phyloP scores from a whole-genome alignment of 2,113 vertebrate species.

The Tylochromis polylepis region DNA sequence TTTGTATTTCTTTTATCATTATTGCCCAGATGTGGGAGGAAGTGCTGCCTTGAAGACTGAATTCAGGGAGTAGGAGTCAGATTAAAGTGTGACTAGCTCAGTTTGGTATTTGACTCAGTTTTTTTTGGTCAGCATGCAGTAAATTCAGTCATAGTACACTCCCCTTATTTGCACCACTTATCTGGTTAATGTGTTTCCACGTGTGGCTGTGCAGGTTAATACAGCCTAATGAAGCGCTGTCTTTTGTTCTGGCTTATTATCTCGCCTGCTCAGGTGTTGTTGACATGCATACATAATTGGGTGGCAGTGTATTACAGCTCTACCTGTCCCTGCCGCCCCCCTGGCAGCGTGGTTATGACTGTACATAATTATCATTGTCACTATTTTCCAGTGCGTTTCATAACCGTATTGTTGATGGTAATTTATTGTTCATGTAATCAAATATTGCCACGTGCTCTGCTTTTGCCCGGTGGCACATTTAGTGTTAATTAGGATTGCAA shows the following conservation, averaged over 20 bases:
- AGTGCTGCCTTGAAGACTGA: background rate
- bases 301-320: background rate
- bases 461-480: slow-evolving; percentile 67
- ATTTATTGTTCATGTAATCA: slow-evolving; percentile 79
- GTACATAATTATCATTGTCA: slow-evolving; percentile 66
- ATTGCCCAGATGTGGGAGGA: background rate
- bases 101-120: background rate
- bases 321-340: slow-evolving; percentile 36
- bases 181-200: background rate
- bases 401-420: slow-evolving; percentile 73
- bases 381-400: slow-evolving; percentile 47
- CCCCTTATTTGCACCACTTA: background rate
- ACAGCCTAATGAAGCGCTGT: background rate
- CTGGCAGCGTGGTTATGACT: slow-evolving; percentile 58
- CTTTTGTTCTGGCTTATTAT: background rate
- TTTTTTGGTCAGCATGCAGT: background rate
- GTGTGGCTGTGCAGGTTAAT: background rate
- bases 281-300: slow-evolving; percentile 17
- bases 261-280: slow-evolving; percentile 35
- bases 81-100: background rate
- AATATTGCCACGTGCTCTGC: slow-evolving; percentile 69
- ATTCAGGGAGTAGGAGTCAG: background rate
- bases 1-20: background rate
- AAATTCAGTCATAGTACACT: background rate
- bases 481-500: slow-evolving; percentile 71